phyloP scores from a whole-genome alignment of 2,797 vertebrate genomes.

The Dipus sagitta region DNA sequence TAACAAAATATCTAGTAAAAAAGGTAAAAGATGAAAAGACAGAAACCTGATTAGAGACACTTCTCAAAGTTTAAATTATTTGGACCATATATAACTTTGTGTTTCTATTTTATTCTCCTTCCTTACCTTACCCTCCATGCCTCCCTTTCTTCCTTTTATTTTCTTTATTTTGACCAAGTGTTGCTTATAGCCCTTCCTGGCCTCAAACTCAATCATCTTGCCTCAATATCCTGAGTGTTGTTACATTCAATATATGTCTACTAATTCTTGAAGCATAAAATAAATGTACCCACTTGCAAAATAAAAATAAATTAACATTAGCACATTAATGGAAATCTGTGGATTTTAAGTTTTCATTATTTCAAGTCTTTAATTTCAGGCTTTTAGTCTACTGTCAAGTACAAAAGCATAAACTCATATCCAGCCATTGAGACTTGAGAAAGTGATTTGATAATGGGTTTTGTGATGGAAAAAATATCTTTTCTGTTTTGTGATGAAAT shows the following conservation, averaged over 20 bases:
- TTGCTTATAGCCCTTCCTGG: background rate
- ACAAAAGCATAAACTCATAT: no score
- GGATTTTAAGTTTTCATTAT: background rate
- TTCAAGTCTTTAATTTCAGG: background rate
- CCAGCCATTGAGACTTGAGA: background rate
- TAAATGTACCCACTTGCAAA: background rate
- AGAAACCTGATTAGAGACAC: background rate
- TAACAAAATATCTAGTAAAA: background rate
- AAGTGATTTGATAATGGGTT: background rate
- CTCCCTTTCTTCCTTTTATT: fast-evolving
- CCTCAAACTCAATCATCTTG: background rate
- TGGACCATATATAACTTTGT: no score
- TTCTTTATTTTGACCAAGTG: no score
- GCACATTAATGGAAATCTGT: background rate
- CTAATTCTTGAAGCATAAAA: background rate
- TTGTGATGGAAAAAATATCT: background rate
- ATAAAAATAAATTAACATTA: background rate
- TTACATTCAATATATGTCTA: no score
- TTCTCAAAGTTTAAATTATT: no score
- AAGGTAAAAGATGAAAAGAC: background rate
- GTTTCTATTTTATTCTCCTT: no score
- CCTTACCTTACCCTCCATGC: background rate
- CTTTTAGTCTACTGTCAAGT: background rate
- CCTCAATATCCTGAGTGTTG: background rate
- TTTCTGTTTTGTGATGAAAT: background rate